Evolutionary conservation across 2,113 vertebrate species (phyloP), one percentile per base, ranked within the genome.

Genomic region (Rhizomys pruinosus): DNA sequence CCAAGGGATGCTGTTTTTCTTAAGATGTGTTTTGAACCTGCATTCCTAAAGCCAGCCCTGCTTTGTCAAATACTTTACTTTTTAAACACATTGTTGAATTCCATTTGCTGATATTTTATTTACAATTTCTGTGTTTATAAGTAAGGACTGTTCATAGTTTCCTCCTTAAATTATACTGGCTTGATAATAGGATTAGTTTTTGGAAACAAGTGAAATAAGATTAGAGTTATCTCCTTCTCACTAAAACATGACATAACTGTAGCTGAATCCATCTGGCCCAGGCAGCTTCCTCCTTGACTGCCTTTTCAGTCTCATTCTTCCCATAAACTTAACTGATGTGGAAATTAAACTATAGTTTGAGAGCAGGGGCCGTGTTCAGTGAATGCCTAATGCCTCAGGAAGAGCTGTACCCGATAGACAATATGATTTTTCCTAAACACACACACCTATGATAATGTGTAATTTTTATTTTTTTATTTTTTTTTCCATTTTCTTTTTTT

Each of bases 111-210:
- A 88, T 72, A 47, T 79, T 81, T 92, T 76, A 66, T 39, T 69
- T 90, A 92, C 19, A 78, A 89, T 78, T 87, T 91, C 68, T 89
- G 12, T 42, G 87, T 72, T 85, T 93, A 34, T 27, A 82, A 88
- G 27, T 74, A 39, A 91, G 4, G 32, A 5, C 63, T 68, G 55
- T 2, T 64, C 47, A 66, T 5, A 29, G 72, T 85, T 79, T 93
- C 76, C 27, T 73, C 68, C 76, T 87, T 37, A 85, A 87, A 80
- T 82, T 47, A 77, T 42, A 6, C 10, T 93, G 57, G 8, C 13
- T 88, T 93, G 22, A 63, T 66, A 92, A 68, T 3, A 16, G 2
- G 12, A 79, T 23, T 80, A 15, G 34, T 82, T 92, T 94, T 77
- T 79, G 63, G 23, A 64, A 76, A 85, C 13, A 71, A 37, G 22